A percentile compares a stretch with the other conserved stretches of the same genome.
phyloP scores from a whole-genome alignment of 2,888 invertebrate species.

The Hypena proboscidalis region DNA sequence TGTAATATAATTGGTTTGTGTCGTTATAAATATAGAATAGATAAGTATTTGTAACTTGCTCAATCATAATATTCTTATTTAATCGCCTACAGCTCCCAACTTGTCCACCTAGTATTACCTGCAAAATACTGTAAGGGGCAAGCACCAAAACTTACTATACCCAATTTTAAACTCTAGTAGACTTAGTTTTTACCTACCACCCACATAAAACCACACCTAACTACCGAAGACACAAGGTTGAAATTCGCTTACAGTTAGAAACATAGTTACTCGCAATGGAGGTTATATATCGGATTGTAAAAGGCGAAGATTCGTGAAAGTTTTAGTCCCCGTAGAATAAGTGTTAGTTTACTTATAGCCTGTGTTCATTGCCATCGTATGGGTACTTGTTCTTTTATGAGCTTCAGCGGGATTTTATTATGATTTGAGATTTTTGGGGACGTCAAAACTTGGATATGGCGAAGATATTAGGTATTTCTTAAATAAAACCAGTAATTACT shows the following conservation, averaged over 20 bases:
- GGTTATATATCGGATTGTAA: conserved; percentile 43
- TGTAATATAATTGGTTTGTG: not conserved
- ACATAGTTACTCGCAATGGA: conserved; percentile 34
- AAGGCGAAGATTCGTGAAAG: conserved; percentile 42
- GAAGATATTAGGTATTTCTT: too few relatives aligned
- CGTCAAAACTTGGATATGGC: too few relatives aligned
- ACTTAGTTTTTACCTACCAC: conserved; percentile 2
- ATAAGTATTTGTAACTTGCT: not conserved
- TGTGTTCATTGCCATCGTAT: conserved; percentile 9
- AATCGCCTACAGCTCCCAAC: conserved; percentile 2
- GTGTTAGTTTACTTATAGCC: conserved; percentile 24
- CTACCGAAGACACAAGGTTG: not conserved
- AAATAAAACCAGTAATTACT: too few relatives aligned
- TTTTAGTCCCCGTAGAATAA: conserved; percentile 31
- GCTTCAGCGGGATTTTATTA: not conserved
- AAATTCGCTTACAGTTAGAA: not conserved
- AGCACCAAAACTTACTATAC: conserved; percentile 61
- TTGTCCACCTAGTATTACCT: conserved; percentile 24
- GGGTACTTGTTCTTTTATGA: conserved; percentile 7
- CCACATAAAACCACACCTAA: conserved; percentile 2
- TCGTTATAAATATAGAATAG: not conserved
- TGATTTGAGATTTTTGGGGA: conserved; percentile 4
- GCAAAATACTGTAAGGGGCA: conserved; percentile 41
- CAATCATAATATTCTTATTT: too few relatives aligned
- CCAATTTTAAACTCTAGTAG: conserved; percentile 64